Percentiles rank a stretch among this genome's conserved stretches.
Evolutionary conservation across 2,113 vertebrate species (phyloP).

Genomic region (Picathartes gymnocephalus): DNA sequence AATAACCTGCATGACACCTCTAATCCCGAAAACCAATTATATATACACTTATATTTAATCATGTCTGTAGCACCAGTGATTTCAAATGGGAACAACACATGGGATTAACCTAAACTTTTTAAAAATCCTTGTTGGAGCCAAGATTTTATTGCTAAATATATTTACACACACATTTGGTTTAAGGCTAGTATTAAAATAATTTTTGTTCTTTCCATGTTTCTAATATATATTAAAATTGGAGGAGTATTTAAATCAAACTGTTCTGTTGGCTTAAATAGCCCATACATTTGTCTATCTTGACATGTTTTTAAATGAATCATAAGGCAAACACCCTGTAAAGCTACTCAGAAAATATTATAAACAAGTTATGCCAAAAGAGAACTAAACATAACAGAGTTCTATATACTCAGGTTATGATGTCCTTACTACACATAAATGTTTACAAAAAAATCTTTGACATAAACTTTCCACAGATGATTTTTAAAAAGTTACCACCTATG

Average conservation of each 20-base stretch:
- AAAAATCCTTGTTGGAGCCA: background rate
- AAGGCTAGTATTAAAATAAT: conserved; percentile 7
- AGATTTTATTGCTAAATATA: background rate
- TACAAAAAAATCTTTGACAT: background rate
- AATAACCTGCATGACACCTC: background rate
- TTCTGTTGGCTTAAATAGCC: background rate
- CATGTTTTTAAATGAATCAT: background rate
- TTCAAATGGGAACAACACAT: background rate
- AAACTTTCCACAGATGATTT: background rate
- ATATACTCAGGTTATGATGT: background rate
- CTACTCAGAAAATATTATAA: background rate
- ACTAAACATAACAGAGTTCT: background rate
- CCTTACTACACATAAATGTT: background rate
- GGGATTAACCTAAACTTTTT: background rate
- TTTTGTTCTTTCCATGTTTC: background rate
- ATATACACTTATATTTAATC: background rate
- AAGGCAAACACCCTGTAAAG: background rate
- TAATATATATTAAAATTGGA: conserved; percentile 12
- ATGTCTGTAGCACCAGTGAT: background rate
- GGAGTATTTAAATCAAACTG: background rate
- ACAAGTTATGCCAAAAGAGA: background rate
- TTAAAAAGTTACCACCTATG: background rate
- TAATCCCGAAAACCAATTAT: background rate
- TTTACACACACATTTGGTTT: background rate
- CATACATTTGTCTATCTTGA: background rate